Conservation (phyloP, 1,140 invertebrate species). For the Delia radicum region DNA sequence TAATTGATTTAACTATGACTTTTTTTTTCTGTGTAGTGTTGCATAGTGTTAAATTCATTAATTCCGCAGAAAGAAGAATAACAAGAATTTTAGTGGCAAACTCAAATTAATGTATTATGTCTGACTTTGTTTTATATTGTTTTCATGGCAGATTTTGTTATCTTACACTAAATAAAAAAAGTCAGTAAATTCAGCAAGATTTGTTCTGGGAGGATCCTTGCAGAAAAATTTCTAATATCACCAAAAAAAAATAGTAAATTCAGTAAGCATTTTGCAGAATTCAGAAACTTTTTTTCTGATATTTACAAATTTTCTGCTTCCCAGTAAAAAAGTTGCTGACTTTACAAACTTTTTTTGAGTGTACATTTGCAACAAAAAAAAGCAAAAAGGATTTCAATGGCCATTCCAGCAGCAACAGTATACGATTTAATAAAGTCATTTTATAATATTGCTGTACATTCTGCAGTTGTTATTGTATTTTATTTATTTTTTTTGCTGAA, state of each 20-base stretch:
- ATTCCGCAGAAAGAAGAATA: not conserved
- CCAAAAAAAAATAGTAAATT: no score
- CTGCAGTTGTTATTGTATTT: not conserved
- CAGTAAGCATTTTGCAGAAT: no score
- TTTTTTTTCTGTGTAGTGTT: no score
- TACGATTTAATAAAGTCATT: not conserved
- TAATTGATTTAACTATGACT: no score
- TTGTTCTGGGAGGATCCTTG: no score
- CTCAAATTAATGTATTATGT: not conserved
- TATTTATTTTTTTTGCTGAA: not conserved
- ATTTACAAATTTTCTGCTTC: not conserved
- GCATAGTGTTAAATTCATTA: not conserved
- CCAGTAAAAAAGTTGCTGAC: no score
- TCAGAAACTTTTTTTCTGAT: not conserved
- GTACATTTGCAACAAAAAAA: not conserved
- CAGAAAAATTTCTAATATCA: no score
- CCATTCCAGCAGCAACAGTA: not conserved
- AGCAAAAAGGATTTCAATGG: not conserved
- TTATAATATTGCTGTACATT: not conserved
- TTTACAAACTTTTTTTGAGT: not conserved
- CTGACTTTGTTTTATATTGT: no score
- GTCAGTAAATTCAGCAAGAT: no score
- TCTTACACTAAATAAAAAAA: no score
- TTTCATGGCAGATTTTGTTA: no score
- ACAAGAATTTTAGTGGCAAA: not conserved